Evolutionary conservation across 2,797 vertebrate species (phyloP), one percentile per base, ranked within the genome.

Genomic region (Macropodus opercularis): DNA sequence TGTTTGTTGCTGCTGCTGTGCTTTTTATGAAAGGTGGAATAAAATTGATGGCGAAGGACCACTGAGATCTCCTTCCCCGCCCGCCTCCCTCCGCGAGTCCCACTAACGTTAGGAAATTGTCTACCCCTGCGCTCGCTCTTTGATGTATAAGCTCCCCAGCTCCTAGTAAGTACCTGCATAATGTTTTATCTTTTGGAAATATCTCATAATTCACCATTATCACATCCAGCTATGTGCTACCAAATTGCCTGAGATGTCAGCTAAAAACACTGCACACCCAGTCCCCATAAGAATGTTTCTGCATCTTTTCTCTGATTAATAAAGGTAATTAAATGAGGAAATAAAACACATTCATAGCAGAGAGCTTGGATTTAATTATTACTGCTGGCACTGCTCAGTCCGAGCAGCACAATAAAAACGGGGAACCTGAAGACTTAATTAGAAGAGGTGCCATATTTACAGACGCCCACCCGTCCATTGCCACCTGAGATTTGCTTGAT

Each of bases 241-340:
- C 63, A 75, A 65, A 75, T 57, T 40, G 63, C 71, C 82, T 87
- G 78, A 82, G 84, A 50, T 79, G 74, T 54, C 67, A 80, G 70
- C 66, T 66, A 68, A 81, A 85, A 87, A 84, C 67, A 65, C 50
- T 22, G 22, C 52, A 44, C 42, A 77, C 69, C 58, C 47, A 52
- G 54, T 63, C 34, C 49, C 19, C 38, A 52, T 26, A 41, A 48
- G 15, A 47, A 58, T 65, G 71, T 57, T 53, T 26, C 57, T 10
- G 19, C 47, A 55, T 74, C 32, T 73, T 68, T 75, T 66, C 48
- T 79, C 65, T 85, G 86, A 91, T 90, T 92, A 90, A 91, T 90
- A 92, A 89, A 90, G 75, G 79, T 80, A 89, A 92, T 92, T 90
- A 89, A 92, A 92, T 90, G 82, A 88, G 79, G 65, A 77, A 79